phyloP scores from a whole-genome alignment of 2,113 vertebrate species.

The Paracanthobrama guichenoti region DNA sequence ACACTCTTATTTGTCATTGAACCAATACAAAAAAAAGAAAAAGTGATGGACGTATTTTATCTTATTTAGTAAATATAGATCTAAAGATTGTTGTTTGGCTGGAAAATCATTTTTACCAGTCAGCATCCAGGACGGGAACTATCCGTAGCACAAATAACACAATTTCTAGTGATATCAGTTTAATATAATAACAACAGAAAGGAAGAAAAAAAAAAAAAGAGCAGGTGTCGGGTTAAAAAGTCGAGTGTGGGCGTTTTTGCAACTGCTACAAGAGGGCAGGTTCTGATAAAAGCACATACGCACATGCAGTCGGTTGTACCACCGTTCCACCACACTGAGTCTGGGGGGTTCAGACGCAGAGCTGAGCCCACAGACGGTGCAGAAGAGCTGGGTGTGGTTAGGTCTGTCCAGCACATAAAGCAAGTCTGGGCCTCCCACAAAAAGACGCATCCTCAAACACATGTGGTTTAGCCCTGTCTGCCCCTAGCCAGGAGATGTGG shows the following conservation, averaged over 20 bases:
- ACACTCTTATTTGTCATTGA: no score
- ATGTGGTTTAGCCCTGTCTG: slow-evolving; percentile 44
- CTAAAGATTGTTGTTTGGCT: neutral
- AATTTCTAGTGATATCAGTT: neutral
- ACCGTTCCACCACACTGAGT: slow-evolving; percentile 37
- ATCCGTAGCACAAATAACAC: neutral
- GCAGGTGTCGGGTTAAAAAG: slow-evolving; percentile 42
- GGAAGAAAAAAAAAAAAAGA: neutral
- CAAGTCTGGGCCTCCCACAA: slow-evolving; percentile 34
- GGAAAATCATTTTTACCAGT: neutral
- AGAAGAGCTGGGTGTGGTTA: slow-evolving; percentile 25
- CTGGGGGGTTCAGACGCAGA: neutral
- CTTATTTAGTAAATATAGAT: neutral
- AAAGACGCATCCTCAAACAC: neutral
- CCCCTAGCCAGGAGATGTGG: slow-evolving; percentile 44
- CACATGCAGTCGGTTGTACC: slow-evolving; percentile 46
- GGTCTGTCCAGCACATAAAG: slow-evolving; percentile 37
- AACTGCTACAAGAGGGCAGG: slow-evolving; percentile 35
- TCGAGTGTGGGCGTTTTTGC: slow-evolving; percentile 37
- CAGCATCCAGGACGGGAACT: neutral
- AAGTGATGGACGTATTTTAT: neutral
- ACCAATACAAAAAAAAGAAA: neutral
- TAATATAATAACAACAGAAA: slow-evolving; percentile 2
- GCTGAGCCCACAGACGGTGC: slow-evolving; percentile 10
- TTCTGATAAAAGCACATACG: slow-evolving; percentile 32